These are phyloP conservation scores for Deroplatys truncata DNA, from an alignment of 2,888 invertebrate species.

Conservation along the genomic window DNA sequence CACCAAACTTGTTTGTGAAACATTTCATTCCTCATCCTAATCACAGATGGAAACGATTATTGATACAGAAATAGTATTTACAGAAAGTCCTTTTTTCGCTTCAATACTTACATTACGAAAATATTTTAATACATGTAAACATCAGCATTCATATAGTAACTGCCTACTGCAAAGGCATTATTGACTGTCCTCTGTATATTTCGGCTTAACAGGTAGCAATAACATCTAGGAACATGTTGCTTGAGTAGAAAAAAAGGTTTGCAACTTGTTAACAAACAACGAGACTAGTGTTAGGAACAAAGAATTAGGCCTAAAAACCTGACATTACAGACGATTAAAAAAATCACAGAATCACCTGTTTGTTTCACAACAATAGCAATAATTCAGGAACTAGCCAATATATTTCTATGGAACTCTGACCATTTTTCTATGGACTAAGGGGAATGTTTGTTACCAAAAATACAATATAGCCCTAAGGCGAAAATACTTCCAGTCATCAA, in stretches of 20 bases:
- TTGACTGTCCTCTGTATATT: not conserved
- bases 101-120: not conserved
- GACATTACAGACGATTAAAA: not conserved
- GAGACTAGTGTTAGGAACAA: not conserved
- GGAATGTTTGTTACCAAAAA: not conserved
- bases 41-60: not conserved
- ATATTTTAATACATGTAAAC: not conserved
- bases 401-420: not conserved
- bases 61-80: not conserved
- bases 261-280: not conserved
- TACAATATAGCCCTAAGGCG: not conserved
- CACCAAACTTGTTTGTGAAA: not conserved
- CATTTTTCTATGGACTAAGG: not conserved
- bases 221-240: not conserved
- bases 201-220: not conserved
- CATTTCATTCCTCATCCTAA: not conserved
- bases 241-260: not conserved
- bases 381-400: not conserved
- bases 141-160: not conserved
- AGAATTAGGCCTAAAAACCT: not conserved
- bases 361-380: not conserved
- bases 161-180: too few species aligned
- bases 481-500: slow-evolving; percentile 3
- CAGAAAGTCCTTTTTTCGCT: not conserved
- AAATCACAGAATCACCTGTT: not conserved